These are phyloP conservation scores for Orientallactaga sibirica DNA, from an alignment of 2,797 vertebrate species.

Conservation along the genomic window DNA sequence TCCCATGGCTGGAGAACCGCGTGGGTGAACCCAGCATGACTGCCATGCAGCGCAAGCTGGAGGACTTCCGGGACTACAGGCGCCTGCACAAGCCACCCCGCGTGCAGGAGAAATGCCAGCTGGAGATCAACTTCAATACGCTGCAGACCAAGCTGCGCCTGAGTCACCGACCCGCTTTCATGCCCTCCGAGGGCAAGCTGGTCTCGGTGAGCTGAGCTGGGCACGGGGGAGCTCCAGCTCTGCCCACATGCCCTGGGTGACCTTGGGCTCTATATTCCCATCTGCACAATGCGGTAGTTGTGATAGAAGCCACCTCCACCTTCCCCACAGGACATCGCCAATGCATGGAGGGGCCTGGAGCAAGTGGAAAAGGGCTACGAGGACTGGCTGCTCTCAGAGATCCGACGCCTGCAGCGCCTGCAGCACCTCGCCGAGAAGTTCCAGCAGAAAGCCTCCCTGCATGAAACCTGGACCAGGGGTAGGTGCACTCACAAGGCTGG, in stretches of 20 bases:
- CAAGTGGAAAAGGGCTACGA: slow-evolving; percentile 95
- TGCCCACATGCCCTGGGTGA: background rate
- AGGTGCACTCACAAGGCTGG: background rate
- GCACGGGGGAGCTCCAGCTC: background rate
- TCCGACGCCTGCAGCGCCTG: slow-evolving; percentile 93
- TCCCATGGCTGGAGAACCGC: slow-evolving; percentile 96
- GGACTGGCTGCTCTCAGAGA: slow-evolving; percentile 95
- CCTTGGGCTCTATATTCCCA: background rate
- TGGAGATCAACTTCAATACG: slow-evolving; percentile 93
- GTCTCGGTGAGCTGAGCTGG: slow-evolving; percentile 91
- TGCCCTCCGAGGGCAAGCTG: slow-evolving; percentile 96
- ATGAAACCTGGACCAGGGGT: slow-evolving; percentile 94
- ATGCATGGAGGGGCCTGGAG: slow-evolving; percentile 95
- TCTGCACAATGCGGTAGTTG: background rate
- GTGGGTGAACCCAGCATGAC: slow-evolving; percentile 92
- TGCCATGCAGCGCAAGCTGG: slow-evolving; percentile 95
- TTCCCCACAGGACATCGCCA: slow-evolving; percentile 92
- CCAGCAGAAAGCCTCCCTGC: slow-evolving; percentile 94
- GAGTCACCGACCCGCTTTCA: slow-evolving; percentile 96
- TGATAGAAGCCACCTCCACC: slow-evolving; percentile 15
- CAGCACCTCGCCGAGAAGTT: slow-evolving; percentile 96
- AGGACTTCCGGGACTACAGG: slow-evolving; percentile 95
- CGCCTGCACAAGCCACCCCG: slow-evolving; percentile 95
- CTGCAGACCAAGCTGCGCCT: slow-evolving; percentile 93
- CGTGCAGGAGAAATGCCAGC: slow-evolving; percentile 92